Evolutionary conservation across 2,113 vertebrate genomes (phyloP).

Genomic region (Myiagra hebetior): DNA sequence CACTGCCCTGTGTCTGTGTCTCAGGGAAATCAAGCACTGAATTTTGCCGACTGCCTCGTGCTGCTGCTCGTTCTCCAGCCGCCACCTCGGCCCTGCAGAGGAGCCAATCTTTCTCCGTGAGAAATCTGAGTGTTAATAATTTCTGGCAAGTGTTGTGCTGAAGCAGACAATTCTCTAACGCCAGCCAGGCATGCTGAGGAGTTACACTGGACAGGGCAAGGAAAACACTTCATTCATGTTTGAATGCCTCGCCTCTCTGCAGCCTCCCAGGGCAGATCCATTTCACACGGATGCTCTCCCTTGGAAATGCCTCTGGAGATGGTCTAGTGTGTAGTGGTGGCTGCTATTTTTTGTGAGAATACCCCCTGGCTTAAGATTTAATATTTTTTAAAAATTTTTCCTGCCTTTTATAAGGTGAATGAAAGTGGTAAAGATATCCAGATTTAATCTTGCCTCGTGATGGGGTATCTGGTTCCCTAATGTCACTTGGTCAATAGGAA

Average conservation of each 20-base stretch:
- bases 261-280: not conserved
- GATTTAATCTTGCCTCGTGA: not conserved
- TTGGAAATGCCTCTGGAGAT: not conserved
- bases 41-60: not conserved
- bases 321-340: rapidly evolving
- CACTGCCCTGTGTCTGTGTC: not conserved
- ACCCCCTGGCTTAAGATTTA: not conserved
- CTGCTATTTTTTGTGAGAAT: not conserved
- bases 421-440: not conserved
- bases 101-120: not conserved
- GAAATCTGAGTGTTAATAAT: slow-evolving; percentile 33
- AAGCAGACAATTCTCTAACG: not conserved
- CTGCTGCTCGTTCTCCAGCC: rapidly evolving
- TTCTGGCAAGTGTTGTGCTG: slow-evolving; percentile 51
- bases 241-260: not conserved
- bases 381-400: rapidly evolving
- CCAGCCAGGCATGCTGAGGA: not conserved
- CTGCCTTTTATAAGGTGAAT: not conserved
- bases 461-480: not conserved
- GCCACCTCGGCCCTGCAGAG: not conserved
- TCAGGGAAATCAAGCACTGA: not conserved
- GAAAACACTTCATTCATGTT: not conserved
- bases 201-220: not conserved
- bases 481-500: not conserved
- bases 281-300: not conserved